Percentiles rank a stretch among this genome's conserved stretches.
phyloP scores from a whole-genome alignment of 2,797 vertebrate species.

The Anguilla marmorata region DNA sequence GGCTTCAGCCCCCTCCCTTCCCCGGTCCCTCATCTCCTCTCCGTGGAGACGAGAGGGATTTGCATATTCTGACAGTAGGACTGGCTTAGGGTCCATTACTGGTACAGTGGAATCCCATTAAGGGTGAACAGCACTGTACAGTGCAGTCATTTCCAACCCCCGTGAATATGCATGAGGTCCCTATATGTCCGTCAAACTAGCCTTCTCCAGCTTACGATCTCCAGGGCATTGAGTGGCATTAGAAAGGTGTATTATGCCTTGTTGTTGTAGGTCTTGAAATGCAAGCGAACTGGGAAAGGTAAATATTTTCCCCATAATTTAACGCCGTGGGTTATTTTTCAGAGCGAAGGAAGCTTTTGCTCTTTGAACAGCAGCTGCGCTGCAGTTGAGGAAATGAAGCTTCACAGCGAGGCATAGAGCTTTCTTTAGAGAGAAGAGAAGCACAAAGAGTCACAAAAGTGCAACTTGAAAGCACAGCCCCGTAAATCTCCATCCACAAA shows the following conservation, averaged over 20 bases:
- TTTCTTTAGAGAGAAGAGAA: background rate
- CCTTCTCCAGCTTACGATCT: background rate
- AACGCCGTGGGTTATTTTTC: background rate
- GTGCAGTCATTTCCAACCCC: background rate
- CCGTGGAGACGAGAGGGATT: background rate
- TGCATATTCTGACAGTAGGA: background rate
- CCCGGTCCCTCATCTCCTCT: background rate
- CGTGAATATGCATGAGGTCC: background rate
- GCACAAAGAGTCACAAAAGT: background rate
- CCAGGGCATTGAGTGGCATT: slow-evolving; percentile 28
- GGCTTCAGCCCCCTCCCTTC: background rate
- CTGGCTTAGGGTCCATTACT: background rate
- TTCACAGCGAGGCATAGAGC: background rate
- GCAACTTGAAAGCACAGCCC: background rate
- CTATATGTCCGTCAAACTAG: background rate
- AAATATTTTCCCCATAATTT: slow-evolving; percentile 34
- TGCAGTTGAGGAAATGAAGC: background rate
- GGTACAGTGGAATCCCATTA: background rate
- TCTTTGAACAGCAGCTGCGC: background rate
- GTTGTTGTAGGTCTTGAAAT: slow-evolving; percentile 21
- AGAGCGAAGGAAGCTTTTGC: background rate
- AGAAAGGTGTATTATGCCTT: slow-evolving; percentile 30
- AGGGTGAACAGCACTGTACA: background rate
- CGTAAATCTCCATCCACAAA: background rate
- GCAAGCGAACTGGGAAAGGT: slow-evolving; percentile 32